Evolutionary conservation across 1,140 invertebrate species (phyloP), one percentile per base, ranked within the genome.

Genomic region (Drosophila lowei): DNA sequence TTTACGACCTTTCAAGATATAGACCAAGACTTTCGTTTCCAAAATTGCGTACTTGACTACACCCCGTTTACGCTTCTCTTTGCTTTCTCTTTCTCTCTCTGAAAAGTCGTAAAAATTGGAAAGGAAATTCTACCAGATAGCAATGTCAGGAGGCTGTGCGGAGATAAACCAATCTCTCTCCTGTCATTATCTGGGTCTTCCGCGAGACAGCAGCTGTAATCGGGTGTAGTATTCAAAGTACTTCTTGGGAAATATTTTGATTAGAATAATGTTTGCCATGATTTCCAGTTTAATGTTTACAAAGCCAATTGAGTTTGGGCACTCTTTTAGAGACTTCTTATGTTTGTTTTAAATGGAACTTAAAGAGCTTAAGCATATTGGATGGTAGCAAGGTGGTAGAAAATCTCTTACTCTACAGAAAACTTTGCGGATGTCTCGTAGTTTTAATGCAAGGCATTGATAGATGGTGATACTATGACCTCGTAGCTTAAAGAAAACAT

Each of bases 1-100:
- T 86, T 86, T 86, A 86, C 81, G 81, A 86, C 83, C 65, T 75
- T 81, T 76, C 57, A 56, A 68, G 62, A 86, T 86, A 84, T 80
- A 63, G 60, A 55, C 62, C 81, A 73, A 85, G 77, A 65, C 83
- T 86, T 88, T 81, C 61, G 54, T 61, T 64, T 46, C 59, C 56
- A 83, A 74, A 83, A 83, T 78, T 72, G 73, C 79, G 79, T 80
- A 83, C 79, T 83, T 83, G 79, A 83, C 79, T 73, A 43, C 18
- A n/a, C 23, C 43, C 18, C 48, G 15, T 68, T 34, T 46, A 66
- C 25, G 61, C 52, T 30, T 5, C 7, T 5, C 30, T 34, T 59
- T 49, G 46, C 52, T 57, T 61, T 46, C 56, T 49, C 52, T 57
- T 61, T 46, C 56, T 49, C 55, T 79, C 30, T 8, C 30, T 63